Evolutionary conservation across 2,888 invertebrate species (phyloP).

Genomic region (Rhagium mordax): DNA sequence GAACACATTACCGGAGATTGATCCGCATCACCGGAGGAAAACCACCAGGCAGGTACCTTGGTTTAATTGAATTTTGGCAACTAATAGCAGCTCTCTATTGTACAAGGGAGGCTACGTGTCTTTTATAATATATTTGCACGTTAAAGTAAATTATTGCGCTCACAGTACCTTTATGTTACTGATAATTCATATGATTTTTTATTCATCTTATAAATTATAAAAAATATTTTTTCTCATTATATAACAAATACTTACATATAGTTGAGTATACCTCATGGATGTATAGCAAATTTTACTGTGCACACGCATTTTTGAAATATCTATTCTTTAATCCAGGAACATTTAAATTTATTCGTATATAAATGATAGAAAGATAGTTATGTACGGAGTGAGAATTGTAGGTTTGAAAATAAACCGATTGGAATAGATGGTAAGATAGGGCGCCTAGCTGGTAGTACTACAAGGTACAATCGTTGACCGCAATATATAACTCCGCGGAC

Average conservation of each 20-base stretch:
- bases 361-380: conserved; percentile 5
- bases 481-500: conserved; percentile 67
- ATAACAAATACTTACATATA: too few relatives aligned
- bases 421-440: conserved; percentile 58
- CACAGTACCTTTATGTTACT: background rate
- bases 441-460: conserved; percentile 66
- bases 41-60: conserved; percentile 47
- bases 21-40: conserved; percentile 43
- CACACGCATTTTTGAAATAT: background rate
- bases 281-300: background rate
- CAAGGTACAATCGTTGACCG: conserved; percentile 65
- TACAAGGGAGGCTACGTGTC: background rate
- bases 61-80: conserved; percentile 52
- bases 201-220: background rate
- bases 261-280: background rate
- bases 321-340: background rate
- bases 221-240: background rate
- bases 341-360: background rate
- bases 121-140: conserved; percentile 10
- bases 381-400: conserved; percentile 40
- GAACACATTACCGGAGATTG: conserved; percentile 54
- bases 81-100: conserved; percentile 15
- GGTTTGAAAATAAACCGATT: conserved; percentile 40
- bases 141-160: background rate
- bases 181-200: background rate